phyloP scores from a whole-genome alignment of 2,113 vertebrate genomes.

The Boulengeromyrus knoepffleri region DNA sequence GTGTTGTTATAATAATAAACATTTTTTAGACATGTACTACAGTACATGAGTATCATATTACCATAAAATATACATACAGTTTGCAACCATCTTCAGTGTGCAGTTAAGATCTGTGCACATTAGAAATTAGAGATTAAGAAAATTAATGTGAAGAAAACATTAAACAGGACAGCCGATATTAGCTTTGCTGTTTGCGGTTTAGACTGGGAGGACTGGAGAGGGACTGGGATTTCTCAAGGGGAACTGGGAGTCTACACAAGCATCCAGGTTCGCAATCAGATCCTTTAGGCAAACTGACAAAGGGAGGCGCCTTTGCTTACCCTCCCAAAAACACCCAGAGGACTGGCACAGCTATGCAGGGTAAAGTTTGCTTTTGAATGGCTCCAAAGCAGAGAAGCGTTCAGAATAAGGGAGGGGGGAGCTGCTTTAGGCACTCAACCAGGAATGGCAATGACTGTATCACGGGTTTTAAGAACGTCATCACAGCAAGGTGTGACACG shows the following conservation, averaged over 20 bases:
- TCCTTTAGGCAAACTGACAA: not conserved
- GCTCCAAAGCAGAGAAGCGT: not conserved
- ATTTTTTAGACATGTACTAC: not conserved
- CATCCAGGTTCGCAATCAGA: not conserved
- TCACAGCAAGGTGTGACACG: conserved; percentile 7
- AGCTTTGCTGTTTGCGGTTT: not conserved
- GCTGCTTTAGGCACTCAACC: not conserved
- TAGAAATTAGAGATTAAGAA: not conserved
- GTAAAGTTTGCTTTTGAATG: not conserved
- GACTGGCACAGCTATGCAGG: not conserved
- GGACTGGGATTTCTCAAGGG: not conserved
- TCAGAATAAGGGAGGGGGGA: not conserved
- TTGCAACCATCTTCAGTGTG: not conserved
- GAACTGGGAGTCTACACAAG: not conserved
- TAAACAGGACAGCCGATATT: not conserved
- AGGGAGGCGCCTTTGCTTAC: not conserved
- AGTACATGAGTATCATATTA: not conserved
- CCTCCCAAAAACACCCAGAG: not conserved
- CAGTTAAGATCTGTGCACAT: not conserved
- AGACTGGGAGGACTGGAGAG: not conserved
- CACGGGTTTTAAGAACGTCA: not conserved
- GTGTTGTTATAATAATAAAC: not conserved
- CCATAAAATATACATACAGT: not conserved
- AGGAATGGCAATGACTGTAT: not conserved
- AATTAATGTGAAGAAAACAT: too few species aligned